phyloP scores from a whole-genome alignment of 2,888 invertebrate genomes.

The Vanessa cardui region DNA sequence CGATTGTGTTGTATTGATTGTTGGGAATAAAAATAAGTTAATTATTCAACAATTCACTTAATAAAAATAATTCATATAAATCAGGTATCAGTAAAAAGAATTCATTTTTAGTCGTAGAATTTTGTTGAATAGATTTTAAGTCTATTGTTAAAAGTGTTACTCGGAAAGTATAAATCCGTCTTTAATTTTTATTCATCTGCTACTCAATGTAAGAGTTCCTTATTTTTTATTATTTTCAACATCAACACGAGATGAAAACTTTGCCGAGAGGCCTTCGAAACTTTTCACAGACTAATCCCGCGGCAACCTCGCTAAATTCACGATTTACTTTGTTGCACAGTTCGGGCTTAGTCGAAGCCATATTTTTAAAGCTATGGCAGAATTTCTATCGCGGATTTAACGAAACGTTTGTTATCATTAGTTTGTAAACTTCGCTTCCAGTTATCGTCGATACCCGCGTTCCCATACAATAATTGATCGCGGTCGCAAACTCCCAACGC shows the following conservation, averaged over 20 bases:
- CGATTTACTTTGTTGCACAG: conserved; percentile 75
- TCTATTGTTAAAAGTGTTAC: not conserved
- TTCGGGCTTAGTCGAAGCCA: conserved; percentile 67
- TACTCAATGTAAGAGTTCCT: conserved; percentile 50
- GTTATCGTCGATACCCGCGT: conserved; percentile 34
- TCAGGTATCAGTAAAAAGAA: too few relatives aligned
- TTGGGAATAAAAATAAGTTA: not conserved
- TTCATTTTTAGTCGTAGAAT: too few relatives aligned
- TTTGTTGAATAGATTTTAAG: too few relatives aligned
- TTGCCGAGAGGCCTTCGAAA: conserved; percentile 57
- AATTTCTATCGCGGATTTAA: conserved; percentile 68
- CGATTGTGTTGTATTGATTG: too few relatives aligned
- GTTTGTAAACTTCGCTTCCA: conserved; percentile 51
- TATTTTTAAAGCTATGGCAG: conserved; percentile 73
- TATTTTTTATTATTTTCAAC: conserved; percentile 65
- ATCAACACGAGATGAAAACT: conserved; percentile 78
- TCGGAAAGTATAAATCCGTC: conserved; percentile 31
- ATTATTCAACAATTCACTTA: too few relatives aligned
- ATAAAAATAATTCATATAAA: too few relatives aligned
- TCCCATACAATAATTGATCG: conserved; percentile 43
- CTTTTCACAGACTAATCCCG: conserved; percentile 75
- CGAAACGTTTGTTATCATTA: conserved; percentile 70
- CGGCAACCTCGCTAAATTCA: conserved; percentile 71
- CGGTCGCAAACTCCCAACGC: conserved; percentile 17
- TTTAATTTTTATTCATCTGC: conserved; percentile 55